Evolutionary conservation across 2,888 invertebrate genomes (phyloP).

Genomic region (Celastrina argiolus): DNA sequence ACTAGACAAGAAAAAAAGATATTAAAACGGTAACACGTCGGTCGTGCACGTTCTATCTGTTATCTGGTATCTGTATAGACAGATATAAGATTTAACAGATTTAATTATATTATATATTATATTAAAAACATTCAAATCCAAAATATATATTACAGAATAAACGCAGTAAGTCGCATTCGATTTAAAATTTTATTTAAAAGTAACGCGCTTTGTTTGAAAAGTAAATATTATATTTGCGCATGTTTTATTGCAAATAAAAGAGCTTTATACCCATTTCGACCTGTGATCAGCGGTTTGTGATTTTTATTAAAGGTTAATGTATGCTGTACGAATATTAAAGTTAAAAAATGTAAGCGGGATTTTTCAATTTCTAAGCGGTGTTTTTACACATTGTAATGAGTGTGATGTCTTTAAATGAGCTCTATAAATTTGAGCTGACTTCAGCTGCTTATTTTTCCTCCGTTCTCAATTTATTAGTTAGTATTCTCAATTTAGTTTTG

Average conservation of each 20-base stretch:
- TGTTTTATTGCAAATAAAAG: background rate
- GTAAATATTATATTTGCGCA: background rate
- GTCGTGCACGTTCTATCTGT: too few species aligned
- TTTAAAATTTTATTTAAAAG: background rate
- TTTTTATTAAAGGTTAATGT: background rate
- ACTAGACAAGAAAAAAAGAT: too few species aligned
- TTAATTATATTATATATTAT: too few species aligned
- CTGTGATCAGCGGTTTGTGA: background rate
- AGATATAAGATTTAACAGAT: too few species aligned
- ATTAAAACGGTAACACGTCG: too few species aligned
- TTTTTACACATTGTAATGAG: background rate
- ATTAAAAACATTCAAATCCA: too few species aligned
- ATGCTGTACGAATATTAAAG: background rate
- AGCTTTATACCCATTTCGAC: background rate
- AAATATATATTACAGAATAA: too few species aligned
- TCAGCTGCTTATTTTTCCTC: too few species aligned
- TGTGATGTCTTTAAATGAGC: background rate
- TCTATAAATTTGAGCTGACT: background rate
- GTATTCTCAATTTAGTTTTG: too few species aligned
- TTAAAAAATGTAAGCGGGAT: background rate
- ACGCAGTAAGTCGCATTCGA: background rate
- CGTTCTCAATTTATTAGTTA: too few species aligned
- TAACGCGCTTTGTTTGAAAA: background rate
- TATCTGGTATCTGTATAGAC: too few species aligned
- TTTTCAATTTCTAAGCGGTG: background rate